Conservation (phyloP, 2,888 invertebrate species). For the Drosophila pegasa region DNA sequence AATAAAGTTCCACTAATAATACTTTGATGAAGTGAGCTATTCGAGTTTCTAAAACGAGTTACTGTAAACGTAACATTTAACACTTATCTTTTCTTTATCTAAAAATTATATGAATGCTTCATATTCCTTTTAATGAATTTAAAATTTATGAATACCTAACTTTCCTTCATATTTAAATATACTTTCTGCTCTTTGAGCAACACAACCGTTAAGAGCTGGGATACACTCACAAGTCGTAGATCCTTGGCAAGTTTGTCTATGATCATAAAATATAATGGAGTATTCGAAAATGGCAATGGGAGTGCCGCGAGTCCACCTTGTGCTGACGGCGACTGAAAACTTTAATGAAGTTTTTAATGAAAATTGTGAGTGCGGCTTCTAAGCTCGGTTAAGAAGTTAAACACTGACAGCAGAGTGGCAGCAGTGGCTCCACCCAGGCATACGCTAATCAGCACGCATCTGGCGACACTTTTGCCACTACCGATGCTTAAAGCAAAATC, state of each 20-base stretch:
- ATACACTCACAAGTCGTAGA: not conserved
- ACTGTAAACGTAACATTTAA: too few relatives aligned
- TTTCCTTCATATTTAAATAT: not conserved
- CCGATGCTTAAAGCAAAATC: slow-evolving; percentile 21
- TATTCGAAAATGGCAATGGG: not conserved
- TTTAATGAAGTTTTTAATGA: slow-evolving; percentile 53
- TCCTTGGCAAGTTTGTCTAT: not conserved
- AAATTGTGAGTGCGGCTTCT: slow-evolving; percentile 25
- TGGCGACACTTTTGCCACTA: slow-evolving; percentile 23
- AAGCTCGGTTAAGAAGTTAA: slow-evolving; percentile 25
- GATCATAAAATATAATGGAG: not conserved
- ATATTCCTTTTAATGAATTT: too few relatives aligned
- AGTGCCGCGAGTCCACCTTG: slow-evolving; percentile 7
- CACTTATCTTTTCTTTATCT: too few relatives aligned
- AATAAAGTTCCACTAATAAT: too few relatives aligned
- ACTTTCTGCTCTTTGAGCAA: not conserved
- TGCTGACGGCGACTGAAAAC: slow-evolving; percentile 4
- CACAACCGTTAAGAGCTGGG: not conserved
- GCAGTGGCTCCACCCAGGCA: slow-evolving; percentile 16
- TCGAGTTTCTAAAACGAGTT: too few relatives aligned
- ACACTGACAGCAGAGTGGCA: slow-evolving; percentile 11
- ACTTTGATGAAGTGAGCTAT: too few relatives aligned
- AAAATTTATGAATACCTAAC: not conserved
- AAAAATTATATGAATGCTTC: not conserved
- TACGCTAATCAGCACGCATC: slow-evolving; percentile 57